phyloP scores from a whole-genome alignment of 92 coral and sea anemone species.

The Metridium senile region DNA sequence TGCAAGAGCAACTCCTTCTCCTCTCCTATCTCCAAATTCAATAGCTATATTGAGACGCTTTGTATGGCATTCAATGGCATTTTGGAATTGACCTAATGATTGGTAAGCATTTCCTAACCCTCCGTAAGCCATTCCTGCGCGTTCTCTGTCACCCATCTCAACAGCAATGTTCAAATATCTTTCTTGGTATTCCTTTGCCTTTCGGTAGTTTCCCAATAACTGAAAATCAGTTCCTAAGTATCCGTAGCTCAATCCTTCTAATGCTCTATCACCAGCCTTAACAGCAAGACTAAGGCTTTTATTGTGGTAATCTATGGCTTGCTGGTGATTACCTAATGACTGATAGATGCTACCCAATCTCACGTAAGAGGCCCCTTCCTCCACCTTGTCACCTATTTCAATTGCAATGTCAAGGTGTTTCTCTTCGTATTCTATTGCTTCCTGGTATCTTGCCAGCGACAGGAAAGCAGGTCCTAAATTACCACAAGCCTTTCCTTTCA shows the following conservation, averaged over 20 bases:
- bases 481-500: constrained; percentile 11
- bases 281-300: neutral
- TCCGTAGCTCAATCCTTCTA: neutral
- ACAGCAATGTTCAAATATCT: neutral
- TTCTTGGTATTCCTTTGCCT: constrained; percentile 2
- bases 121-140: neutral
- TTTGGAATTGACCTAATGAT: neutral
- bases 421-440: neutral
- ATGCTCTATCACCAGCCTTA: neutral
- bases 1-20: neutral
- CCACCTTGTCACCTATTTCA: neutral
- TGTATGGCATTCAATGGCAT: neutral
- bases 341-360: constrained; percentile 6
- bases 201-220: neutral
- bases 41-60: neutral
- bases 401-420: constrained; percentile 1
- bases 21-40: neutral
- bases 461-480: constrained; percentile 10
- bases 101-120: neutral
- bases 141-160: neutral
- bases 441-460: neutral
- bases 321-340: neutral
- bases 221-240: neutral
- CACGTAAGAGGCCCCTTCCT: neutral
- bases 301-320: neutral